Evolutionary conservation across 2,113 vertebrate species (phyloP).

Genomic region (Chloroceryle aenea): DNA sequence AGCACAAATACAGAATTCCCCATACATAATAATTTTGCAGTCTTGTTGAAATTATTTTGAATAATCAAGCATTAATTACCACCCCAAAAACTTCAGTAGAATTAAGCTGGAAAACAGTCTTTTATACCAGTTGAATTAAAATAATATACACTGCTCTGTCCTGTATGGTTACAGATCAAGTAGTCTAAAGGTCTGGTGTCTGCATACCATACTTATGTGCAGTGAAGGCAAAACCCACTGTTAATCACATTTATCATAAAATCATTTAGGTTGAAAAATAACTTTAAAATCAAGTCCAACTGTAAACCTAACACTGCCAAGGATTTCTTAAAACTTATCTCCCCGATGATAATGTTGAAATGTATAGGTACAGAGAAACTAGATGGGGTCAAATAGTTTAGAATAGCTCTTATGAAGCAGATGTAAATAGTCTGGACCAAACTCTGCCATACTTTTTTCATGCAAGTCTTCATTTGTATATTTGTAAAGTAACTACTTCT

Average conservation of each 20-base stretch:
- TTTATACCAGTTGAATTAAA: neutral
- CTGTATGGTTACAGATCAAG: neutral
- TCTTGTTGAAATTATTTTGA: neutral
- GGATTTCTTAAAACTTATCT: neutral
- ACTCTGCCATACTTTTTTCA: neutral
- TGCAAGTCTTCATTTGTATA: neutral
- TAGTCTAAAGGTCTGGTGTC: neutral
- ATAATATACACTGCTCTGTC: neutral
- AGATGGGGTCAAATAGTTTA: neutral
- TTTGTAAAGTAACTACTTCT: neutral
- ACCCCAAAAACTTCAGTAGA: neutral
- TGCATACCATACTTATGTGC: neutral
- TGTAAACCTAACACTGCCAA: neutral
- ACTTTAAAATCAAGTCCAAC: neutral
- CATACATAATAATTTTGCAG: rapidly evolving
- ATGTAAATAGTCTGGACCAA: neutral
- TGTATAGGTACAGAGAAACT: neutral
- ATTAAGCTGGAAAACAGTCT: neutral
- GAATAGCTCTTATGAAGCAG: neutral
- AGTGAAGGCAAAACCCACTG: neutral
- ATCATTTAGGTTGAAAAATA: neutral
- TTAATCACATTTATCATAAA: neutral
- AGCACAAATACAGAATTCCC: neutral
- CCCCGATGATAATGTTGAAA: neutral
- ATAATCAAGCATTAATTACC: neutral